Evolutionary conservation across 2,888 invertebrate genomes (phyloP), one percentile per base, ranked within the genome.

Genomic region (Cephus runcator): DNA sequence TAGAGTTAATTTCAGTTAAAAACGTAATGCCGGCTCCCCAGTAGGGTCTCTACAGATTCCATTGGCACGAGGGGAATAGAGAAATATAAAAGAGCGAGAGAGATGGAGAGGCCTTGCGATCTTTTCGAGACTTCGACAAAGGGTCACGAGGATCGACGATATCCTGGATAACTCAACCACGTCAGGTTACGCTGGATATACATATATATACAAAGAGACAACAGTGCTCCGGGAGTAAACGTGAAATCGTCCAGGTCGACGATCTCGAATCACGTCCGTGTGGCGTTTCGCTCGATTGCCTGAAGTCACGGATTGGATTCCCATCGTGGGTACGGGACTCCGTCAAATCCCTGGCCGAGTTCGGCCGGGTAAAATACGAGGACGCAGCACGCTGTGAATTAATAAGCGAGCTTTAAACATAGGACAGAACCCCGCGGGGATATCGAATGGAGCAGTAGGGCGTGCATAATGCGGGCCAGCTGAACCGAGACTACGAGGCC

Each of bases 391-490:
- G 87, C 85, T 83, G 87, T 88, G 90, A 90, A 90, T 90, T 90
- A 90, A 90, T 90, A 90, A 90, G 89, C 89, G 85, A 84, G 87
- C 85, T 89, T 85, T 83, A 82, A 85, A 85, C 84, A 80, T 77
- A 75, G 79, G 75, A 71, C 31, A 77, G 69, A 82, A 80, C 83
- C 83, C 85, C 81, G 84, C 84, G 81, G 85, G 84, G 87, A 84
- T 84, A 85, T 86, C 86, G 87, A 87, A 87, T 85, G 85, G 86
- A 87, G 87, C 85, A 85, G 83, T 86, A 84, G 87, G 85, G 86
- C 87, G 88, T 90, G 87, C 85, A 87, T 89, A 90, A 90, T 87
- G 84, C 85, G 86, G 83, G 79, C 83, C 90, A 90, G 90, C 90
- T 90, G 90, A 88, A 78, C 75, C 71, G 71, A 34, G 71, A 31